phyloP scores from a whole-genome alignment of 1,140 invertebrate species.

The Aplysia californica region DNA sequence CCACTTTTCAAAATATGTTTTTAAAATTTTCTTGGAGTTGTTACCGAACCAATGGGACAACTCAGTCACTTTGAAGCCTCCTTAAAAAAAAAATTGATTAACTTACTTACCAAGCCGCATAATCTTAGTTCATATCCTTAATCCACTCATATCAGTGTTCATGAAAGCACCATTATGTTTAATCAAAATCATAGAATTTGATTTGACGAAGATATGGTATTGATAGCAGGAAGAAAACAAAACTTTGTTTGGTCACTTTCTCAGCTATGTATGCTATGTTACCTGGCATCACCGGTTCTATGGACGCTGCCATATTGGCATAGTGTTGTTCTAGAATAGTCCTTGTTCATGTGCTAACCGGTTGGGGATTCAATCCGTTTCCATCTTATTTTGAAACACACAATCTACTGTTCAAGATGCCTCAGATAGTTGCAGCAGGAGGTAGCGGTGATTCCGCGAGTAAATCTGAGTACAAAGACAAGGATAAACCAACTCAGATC shows the following conservation, averaged over 20 bases:
- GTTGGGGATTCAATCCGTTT: not conserved
- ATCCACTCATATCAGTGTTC: too few species aligned
- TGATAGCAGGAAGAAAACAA: too few species aligned
- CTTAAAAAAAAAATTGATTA: too few species aligned
- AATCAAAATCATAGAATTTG: too few species aligned
- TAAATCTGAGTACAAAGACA: conserved; percentile 71
- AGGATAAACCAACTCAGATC: conserved; percentile 95
- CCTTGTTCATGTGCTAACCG: not conserved
- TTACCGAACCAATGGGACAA: too few species aligned
- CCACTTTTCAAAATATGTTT: too few species aligned
- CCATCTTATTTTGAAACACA: conserved; percentile 9
- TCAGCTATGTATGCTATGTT: not conserved
- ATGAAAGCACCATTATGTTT: too few species aligned
- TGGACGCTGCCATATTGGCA: conserved; percentile 2
- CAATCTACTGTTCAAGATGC: conserved; percentile 27
- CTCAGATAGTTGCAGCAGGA: conserved; percentile 10
- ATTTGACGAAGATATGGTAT: too few species aligned
- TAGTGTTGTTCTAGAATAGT: conserved; percentile 20
- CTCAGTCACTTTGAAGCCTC: too few species aligned
- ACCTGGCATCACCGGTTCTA: not conserved
- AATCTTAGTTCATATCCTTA: too few species aligned
- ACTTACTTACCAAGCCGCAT: too few species aligned
- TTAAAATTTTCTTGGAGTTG: too few species aligned
- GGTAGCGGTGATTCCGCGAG: conserved; percentile 26
- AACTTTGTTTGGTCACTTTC: not conserved